Evolutionary conservation across 2,888 invertebrate genomes (phyloP), one percentile per base, ranked within the genome.

Genomic region (Orthosia gracilis): DNA sequence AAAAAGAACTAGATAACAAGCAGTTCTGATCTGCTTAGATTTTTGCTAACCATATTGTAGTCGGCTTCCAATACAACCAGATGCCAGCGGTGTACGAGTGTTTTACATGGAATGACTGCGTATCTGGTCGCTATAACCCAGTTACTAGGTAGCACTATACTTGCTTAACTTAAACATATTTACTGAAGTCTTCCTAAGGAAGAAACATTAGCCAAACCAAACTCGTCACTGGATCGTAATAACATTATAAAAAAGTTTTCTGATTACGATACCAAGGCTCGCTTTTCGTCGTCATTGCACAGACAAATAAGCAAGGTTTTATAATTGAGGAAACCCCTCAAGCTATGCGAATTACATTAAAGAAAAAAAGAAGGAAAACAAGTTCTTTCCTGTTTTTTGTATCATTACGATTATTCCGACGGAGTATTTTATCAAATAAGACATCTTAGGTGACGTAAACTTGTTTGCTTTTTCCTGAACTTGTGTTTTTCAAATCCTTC

Each of bases 251-350:
- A 47, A 52, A 67, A 69, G 47, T 66, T 83, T 62, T 65, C 61
- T 69, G 59, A 66, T 79, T 78, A 68, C 67, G 50, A 52, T 23
- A 58, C 31, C 52, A 17, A 71, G 65, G 7, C 59, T 68, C 59
- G 45, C 55, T 69, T 69, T 52, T 47, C 57, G n/a, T 59, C 62
- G 57, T 73, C 73, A 69, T 73, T 71, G 58, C 47, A 73, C 58
- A 54, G 71, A 66, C n/a, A 78, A 85, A 83, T 72, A 74, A 69
- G 65, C 31, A 40, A 18, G 47, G 63, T 63, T 75, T 74, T 78
- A 71, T 85, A 86, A 84, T 81, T 76, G 75, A 72, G 75, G 79
- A 76, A 77, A 55, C 61, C 85, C 85, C 81, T 74, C 45, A 62
- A 75, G 85, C 71, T 74, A 74, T 72, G 58, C 49, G 65, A 73